A percentile compares a stretch with the other conserved stretches of the same genome.
Conservation (phyloP, 2,113 vertebrate genomes). For the Globicephala melas region DNA sequence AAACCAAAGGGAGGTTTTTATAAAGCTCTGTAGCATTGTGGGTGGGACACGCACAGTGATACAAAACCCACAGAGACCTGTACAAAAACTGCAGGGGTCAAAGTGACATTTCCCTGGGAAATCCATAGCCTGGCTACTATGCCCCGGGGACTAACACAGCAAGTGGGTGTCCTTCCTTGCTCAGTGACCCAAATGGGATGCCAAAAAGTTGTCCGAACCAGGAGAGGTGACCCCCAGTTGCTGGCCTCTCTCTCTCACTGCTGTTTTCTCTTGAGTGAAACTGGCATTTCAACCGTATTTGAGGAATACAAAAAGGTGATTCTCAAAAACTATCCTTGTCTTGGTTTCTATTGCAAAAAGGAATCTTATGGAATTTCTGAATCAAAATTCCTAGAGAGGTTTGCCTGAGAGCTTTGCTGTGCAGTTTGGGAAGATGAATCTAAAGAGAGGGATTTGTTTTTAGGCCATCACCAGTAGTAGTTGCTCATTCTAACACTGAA, state of each 20-base stretch:
- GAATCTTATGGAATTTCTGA: neutral
- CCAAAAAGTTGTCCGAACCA: neutral
- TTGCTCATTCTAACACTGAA: neutral
- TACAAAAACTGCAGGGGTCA: constrained; percentile 64
- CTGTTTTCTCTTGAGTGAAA: neutral
- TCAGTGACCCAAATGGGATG: neutral
- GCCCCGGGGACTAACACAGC: neutral
- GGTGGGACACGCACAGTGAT: constrained; percentile 41
- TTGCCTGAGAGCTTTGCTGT: neutral
- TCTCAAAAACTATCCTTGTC: neutral
- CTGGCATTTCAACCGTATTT: neutral
- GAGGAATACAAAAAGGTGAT: neutral
- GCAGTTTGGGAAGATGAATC: neutral
- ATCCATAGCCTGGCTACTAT: neutral
- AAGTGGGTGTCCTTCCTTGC: neutral
- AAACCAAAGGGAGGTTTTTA: constrained; percentile 57
- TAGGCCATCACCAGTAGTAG: neutral
- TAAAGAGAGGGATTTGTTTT: neutral
- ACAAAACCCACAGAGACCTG: constrained; percentile 46
- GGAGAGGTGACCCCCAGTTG: neutral
- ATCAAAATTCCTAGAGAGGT: constrained; percentile 1
- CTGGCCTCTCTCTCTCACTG: neutral
- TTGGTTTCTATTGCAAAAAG: neutral
- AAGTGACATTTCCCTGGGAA: neutral
- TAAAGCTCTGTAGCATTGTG: constrained; percentile 65